Evolutionary conservation across 2,113 vertebrate genomes (phyloP).

Genomic region (Columbina picui): DNA sequence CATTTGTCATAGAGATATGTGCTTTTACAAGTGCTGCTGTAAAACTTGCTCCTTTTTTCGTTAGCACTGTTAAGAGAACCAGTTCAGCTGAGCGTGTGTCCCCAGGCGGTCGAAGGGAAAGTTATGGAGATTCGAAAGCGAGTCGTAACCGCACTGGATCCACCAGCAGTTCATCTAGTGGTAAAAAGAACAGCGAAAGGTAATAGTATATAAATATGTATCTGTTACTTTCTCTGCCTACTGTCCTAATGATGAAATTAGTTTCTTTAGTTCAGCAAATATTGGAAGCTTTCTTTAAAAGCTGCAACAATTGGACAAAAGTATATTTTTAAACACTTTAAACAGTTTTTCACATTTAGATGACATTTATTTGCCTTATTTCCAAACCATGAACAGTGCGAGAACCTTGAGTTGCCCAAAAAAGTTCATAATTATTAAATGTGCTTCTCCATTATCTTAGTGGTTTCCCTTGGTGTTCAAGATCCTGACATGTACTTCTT

Average conservation of each 20-base stretch:
- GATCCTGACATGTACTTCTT: not conserved
- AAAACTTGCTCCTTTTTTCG: not conserved
- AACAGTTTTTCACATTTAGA: not conserved
- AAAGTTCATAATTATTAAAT: not conserved
- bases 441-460: not conserved
- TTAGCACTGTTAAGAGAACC: conserved; percentile 91
- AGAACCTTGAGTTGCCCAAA: not conserved
- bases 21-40: not conserved
- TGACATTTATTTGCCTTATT: not conserved
- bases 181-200: conserved; percentile 95
- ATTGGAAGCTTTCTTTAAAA: not conserved
- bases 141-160: conserved; percentile 91
- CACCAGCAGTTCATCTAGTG: conserved; percentile 92
- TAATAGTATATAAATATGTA: conserved; percentile 39
- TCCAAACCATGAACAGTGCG: not conserved
- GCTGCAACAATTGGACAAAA: not conserved
- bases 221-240: not conserved
- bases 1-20: not conserved
- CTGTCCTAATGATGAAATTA: not conserved
- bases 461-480: not conserved
- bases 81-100: conserved; percentile 93
- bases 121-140: conserved; percentile 86
- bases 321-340: not conserved
- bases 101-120: conserved; percentile 86
- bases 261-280: not conserved